A percentile compares a stretch with the other conserved stretches of the same genome.
Conservation (phyloP, 2,113 vertebrate species). For the Hippotragus niger region DNA sequence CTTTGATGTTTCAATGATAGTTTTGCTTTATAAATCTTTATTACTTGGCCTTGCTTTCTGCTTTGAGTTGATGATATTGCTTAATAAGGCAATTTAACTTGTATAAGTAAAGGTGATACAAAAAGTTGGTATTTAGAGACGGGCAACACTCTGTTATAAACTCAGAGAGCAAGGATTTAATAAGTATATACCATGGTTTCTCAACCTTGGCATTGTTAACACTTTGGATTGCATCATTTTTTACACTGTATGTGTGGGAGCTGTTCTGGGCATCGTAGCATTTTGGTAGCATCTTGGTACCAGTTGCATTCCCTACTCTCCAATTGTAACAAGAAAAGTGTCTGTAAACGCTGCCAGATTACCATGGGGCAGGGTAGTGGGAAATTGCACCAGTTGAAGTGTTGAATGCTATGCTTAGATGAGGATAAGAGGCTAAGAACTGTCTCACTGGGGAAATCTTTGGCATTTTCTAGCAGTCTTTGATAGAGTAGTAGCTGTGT, state of each 20-base stretch:
- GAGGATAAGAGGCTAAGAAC: background rate
- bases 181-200: background rate
- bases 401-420: background rate
- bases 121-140: background rate
- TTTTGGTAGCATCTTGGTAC: background rate
- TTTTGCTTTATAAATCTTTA: conserved; percentile 3
- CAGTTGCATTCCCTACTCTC: no score
- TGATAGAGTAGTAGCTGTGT: background rate
- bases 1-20: conserved; percentile 4
- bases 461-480: background rate
- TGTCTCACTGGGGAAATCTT: background rate
- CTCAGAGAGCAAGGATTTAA: background rate
- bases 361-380: background rate
- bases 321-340: background rate
- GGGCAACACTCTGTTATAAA: background rate
- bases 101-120: background rate
- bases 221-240: background rate
- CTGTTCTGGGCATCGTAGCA: background rate
- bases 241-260: background rate
- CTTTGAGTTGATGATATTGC: background rate
- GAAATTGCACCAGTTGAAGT: background rate
- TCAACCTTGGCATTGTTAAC: background rate
- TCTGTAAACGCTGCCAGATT: background rate
- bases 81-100: background rate
- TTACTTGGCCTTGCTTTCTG: background rate